These are phyloP conservation scores for Cygnus atratus DNA, from an alignment of 2,113 vertebrate species.

Conservation along the genomic window DNA sequence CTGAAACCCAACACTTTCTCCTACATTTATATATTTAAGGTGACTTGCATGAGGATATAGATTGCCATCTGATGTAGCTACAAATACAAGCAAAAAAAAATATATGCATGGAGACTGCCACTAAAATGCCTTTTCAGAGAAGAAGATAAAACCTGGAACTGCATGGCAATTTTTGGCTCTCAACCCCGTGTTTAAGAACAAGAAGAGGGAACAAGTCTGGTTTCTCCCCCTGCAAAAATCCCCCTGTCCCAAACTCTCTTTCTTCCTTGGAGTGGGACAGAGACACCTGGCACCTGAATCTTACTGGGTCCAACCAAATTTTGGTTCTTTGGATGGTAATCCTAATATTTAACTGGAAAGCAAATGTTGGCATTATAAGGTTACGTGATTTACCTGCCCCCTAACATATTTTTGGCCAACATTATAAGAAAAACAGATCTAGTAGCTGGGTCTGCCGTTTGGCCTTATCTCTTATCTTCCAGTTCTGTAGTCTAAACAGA, in stretches of 20 bases:
- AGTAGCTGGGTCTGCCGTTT: neutral
- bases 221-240: neutral
- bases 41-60: neutral
- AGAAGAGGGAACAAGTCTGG: neutral
- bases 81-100: neutral
- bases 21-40: neutral
- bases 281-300: neutral
- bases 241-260: neutral
- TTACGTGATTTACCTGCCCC: neutral
- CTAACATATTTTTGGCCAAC: neutral
- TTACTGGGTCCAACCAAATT: neutral
- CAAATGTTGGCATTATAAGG: neutral
- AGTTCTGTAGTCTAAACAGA: neutral
- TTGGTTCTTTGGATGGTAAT: neutral
- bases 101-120: neutral
- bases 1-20: neutral
- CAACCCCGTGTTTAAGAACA: neutral
- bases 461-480: neutral
- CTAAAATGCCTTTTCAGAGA: constrained; percentile 16
- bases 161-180: neutral
- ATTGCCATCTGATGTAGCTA: constrained; percentile 18
- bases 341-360: neutral
- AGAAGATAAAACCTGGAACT: constrained; percentile 43
- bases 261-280: neutral
- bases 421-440: neutral